A percentile compares a stretch with the other conserved stretches of the same genome.
These are phyloP conservation scores for Drosophila kurseongensis DNA, from an alignment of 1,140 invertebrate species.

Conservation along the genomic window DNA sequence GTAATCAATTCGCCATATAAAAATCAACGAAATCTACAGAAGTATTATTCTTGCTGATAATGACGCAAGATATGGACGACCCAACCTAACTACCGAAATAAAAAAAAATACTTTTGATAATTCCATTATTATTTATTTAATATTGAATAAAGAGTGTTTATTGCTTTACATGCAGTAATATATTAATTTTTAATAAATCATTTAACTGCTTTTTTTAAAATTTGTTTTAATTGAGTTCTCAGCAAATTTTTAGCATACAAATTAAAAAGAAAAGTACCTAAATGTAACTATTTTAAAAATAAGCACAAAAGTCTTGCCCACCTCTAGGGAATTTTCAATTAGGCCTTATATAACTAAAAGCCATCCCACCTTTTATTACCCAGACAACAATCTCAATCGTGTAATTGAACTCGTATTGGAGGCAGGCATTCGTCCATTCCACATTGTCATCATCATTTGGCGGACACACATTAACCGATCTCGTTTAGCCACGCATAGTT, in stretches of 20 bases:
- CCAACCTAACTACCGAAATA: too few species aligned
- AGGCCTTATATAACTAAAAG: constrained; percentile 12
- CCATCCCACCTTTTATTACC: constrained; percentile 17
- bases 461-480: constrained; percentile 67
- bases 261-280: not conserved
- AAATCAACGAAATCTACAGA: too few species aligned
- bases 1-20: too few species aligned
- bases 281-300: not conserved
- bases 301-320: not conserved
- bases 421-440: constrained; percentile 28
- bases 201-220: too few species aligned
- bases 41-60: too few species aligned
- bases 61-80: too few species aligned
- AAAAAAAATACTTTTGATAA: too few species aligned
- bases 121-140: too few species aligned
- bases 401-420: constrained; percentile 46
- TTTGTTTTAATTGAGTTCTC: too few species aligned
- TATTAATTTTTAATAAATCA: too few species aligned
- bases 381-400: constrained; percentile 12
- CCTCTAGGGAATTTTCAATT: constrained; percentile 18
- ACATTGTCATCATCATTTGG: constrained; percentile 66
- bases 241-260: not conserved
- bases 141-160: too few species aligned
- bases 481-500: constrained; percentile 78
- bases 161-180: too few species aligned